These are phyloP conservation scores for Aleiodes sp. DNA, from an alignment of 1,140 invertebrate genomes.

Conservation along the genomic window DNA sequence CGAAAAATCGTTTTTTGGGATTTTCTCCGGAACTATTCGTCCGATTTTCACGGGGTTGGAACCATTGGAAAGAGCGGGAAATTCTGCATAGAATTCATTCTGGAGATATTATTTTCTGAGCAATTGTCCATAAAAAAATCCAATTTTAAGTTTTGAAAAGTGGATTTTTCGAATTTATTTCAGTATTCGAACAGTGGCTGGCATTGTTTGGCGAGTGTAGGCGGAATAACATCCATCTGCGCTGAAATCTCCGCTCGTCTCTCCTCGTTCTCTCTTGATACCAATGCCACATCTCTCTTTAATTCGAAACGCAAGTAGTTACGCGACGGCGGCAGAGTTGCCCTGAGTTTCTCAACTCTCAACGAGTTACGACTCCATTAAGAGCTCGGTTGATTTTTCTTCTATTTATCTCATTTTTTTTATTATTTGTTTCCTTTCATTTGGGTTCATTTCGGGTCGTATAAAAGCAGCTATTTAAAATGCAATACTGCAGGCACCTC, in stretches of 20 bases:
- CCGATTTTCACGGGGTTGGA: too few relatives aligned
- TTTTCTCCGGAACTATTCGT: too few relatives aligned
- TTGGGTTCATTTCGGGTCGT: conserved; percentile 45
- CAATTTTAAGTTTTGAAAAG: too few relatives aligned
- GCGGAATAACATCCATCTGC: conserved; percentile 22
- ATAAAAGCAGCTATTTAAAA: conserved; percentile 52
- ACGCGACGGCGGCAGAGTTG: neutral
- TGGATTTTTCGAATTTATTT: neutral
- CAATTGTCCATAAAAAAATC: too few relatives aligned
- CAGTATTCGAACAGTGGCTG: conserved; percentile 23
- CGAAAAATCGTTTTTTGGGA: too few relatives aligned
- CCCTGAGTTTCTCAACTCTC: conserved; percentile 13
- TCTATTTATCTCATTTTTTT: neutral
- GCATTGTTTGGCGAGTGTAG: conserved; percentile 17
- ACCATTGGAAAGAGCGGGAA: too few relatives aligned
- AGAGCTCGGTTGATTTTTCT: conserved; percentile 43
- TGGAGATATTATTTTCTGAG: too few relatives aligned
- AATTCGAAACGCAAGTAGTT: neutral
- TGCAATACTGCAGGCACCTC: conserved; percentile 34
- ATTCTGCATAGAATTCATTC: too few relatives aligned
- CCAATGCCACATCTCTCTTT: conserved; percentile 15
- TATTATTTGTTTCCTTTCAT: neutral
- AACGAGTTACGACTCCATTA: conserved; percentile 55
- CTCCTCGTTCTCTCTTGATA: conserved; percentile 12
- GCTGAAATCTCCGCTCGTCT: neutral